phyloP scores from a whole-genome alignment of 2,113 vertebrate species.

The Phalacrocorax brasilianus region DNA sequence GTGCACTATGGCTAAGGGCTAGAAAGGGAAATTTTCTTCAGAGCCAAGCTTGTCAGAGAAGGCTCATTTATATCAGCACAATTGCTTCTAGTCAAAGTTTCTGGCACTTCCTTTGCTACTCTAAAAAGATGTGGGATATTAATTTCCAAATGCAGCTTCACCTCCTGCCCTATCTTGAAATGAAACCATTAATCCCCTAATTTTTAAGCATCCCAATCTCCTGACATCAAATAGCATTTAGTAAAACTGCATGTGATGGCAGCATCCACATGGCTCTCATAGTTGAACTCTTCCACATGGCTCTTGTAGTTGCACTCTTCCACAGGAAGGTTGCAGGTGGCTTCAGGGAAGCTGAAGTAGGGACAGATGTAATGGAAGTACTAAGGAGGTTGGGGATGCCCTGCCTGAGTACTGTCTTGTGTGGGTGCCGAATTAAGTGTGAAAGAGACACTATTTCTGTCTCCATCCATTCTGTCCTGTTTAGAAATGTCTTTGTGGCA shows the following conservation, averaged over 20 bases:
- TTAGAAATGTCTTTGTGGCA: neutral
- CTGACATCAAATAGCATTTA: neutral
- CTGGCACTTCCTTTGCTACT: neutral
- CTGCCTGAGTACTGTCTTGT: neutral
- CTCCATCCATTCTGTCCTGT: neutral
- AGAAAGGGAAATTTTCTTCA: neutral
- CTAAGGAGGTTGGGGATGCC: neutral
- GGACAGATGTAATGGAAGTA: neutral
- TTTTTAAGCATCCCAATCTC: neutral
- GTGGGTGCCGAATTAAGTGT: neutral
- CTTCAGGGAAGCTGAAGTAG: neutral
- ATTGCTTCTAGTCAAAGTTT: neutral
- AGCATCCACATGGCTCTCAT: neutral
- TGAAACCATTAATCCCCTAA: neutral
- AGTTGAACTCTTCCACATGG: neutral
- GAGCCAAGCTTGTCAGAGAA: neutral
- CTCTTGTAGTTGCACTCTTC: neutral
- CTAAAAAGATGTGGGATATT: neutral
- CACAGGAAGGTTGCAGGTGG: neutral
- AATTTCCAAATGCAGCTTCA: neutral
- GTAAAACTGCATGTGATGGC: neutral
- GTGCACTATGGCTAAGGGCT: neutral
- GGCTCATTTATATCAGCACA: neutral
- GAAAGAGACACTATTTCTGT: neutral
- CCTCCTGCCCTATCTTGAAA: neutral